phyloP scores from a whole-genome alignment of 1,140 invertebrate genomes.

The Paramacrobiotus metropolitanus region DNA sequence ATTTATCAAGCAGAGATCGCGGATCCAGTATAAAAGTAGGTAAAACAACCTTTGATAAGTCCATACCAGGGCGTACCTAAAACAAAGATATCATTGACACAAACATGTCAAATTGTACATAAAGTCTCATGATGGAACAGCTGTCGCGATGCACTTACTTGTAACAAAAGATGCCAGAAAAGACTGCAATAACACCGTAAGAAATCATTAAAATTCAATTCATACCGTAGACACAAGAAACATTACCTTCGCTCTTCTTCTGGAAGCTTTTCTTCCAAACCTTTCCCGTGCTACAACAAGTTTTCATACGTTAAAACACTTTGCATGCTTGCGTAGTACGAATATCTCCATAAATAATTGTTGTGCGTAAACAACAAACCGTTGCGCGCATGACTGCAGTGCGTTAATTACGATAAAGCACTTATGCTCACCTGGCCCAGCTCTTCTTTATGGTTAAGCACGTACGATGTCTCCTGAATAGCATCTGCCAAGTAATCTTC shows the following conservation, averaged over 20 bases:
- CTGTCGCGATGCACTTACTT: too few relatives aligned
- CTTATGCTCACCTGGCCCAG: slow-evolving; percentile 39
- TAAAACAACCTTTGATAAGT: slow-evolving; percentile 76
- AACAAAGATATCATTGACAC: slow-evolving; percentile 4
- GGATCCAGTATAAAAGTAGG: slow-evolving; percentile 83
- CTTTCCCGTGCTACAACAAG: slow-evolving; percentile 12
- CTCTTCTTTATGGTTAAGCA: slow-evolving; percentile 36
- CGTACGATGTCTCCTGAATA: slow-evolving; percentile 19
- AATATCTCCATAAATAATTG: too few relatives aligned
- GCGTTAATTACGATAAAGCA: too few relatives aligned
- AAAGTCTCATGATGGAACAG: too few relatives aligned
- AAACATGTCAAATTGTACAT: too few relatives aligned
- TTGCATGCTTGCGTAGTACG: too few relatives aligned
- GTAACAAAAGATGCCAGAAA: slow-evolving; percentile 76
- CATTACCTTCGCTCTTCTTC: not conserved
- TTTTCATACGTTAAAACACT: slow-evolving; percentile 7
- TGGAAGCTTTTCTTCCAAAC: slow-evolving; percentile 11
- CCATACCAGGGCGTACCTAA: slow-evolving; percentile 65
- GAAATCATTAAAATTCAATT: too few relatives aligned
- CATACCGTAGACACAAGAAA: too few relatives aligned
- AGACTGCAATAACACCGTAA: too few relatives aligned
- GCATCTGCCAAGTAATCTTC: too few relatives aligned
- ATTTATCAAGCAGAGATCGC: slow-evolving; percentile 71
- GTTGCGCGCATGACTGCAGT: too few relatives aligned
- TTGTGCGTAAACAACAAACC: too few relatives aligned